Base-by-base conservation (phyloP, 2,113 vertebrate species). In the Panthera uncia region DNA sequence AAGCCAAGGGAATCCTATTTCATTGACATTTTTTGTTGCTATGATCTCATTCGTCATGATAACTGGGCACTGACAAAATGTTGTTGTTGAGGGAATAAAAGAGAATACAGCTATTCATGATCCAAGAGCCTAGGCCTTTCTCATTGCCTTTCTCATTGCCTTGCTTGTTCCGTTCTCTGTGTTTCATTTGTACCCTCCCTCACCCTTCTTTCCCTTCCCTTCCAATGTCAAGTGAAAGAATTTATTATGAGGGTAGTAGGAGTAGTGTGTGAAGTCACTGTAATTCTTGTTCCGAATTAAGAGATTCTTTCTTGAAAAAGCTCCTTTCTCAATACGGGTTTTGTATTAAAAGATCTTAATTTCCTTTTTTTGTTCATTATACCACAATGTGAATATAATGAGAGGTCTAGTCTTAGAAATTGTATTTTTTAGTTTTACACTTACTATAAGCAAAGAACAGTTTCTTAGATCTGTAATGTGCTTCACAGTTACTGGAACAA, bases 1-100 rank as follows among this genome's bases (percentile, higher is more conserved):
- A 88, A 85, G 65, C 96, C 45, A 87, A 31, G 52, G 48, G 41
- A 82, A 3, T 95, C 27, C 38, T 79, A 91, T 96, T 91, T 93
- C 82, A 12, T 55, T 66, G 89, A 63, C 92, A 25, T 90, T 93
- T 93, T 85, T 76, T 61, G 52, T 66, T 91, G 74, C 41, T 52
- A 38, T 97, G 98, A 97, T 76, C 41, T 97, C 80, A 96, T 95
- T 90, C 2, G 38, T 93, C 82, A 41, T 89, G 45, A n/a, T 91
- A 63, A 65, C n/a, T 94, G 85, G 83, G 92, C 94, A n/a, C 36
- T 78, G 88, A 91, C 9, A 50, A 55, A 96, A 31, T 81, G 66
- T 41, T 89, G 57, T 41, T 79, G 33, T 65, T 82, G 38, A 80
- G 55, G 66, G 89, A 91, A 23, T 73, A 25, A 84, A 55, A 84